phyloP scores from a whole-genome alignment of 2,888 invertebrate genomes.

The Flexamia atlantica region DNA sequence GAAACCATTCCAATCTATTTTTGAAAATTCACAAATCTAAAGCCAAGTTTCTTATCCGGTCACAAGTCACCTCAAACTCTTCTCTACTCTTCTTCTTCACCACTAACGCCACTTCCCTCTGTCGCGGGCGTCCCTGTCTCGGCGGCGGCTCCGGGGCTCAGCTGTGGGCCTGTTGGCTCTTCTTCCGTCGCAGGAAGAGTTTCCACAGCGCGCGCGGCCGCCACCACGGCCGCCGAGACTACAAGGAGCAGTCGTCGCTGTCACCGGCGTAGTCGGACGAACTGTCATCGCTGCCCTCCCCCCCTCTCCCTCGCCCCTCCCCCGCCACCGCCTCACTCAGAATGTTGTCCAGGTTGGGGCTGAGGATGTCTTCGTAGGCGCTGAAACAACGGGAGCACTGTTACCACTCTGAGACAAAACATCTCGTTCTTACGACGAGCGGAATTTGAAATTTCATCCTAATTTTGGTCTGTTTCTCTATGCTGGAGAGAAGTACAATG shows the following conservation, averaged over 20 bases:
- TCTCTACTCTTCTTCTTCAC: no score
- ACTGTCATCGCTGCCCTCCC: conserved; percentile 68
- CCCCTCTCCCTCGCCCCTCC: conserved; percentile 66
- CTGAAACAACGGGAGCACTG: conserved; percentile 27
- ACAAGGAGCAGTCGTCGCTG: conserved; percentile 69
- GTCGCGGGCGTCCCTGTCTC: not conserved
- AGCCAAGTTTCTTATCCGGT: no score
- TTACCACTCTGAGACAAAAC: no score
- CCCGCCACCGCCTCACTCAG: conserved; percentile 72
- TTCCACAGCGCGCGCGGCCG: conserved; percentile 47
- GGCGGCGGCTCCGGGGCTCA: not conserved
- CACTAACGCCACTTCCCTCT: no score
- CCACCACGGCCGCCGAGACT: conserved; percentile 56
- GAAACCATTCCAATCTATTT: no score
- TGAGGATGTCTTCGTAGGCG: conserved; percentile 77
- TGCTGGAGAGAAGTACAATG: no score
- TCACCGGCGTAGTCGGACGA: conserved; percentile 70
- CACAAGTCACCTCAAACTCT: no score
- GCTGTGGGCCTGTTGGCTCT: conserved; percentile 48
- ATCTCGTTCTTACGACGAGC: no score
- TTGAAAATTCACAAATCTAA: no score
- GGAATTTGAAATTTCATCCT: no score
- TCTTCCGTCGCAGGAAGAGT: conserved; percentile 51
- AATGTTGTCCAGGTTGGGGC: conserved; percentile 82
- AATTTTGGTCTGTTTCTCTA: no score